Percentiles rank a stretch among this genome's conserved stretches.
phyloP scores from a whole-genome alignment of 1,140 invertebrate genomes.

The Leptinotarsa defecta region DNA sequence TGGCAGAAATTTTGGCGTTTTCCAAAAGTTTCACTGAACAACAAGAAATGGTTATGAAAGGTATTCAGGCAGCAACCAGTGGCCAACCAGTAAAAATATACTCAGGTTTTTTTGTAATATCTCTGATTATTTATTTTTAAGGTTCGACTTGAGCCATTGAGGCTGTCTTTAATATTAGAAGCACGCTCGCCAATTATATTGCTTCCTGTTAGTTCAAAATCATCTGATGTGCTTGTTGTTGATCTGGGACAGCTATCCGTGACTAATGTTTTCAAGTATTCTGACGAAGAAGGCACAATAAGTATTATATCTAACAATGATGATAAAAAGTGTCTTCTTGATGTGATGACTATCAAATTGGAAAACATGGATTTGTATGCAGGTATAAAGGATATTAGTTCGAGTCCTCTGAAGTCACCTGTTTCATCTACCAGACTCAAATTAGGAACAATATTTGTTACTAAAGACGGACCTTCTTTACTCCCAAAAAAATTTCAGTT shows the following conservation, averaged over 20 bases:
- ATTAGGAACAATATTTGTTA: conserved; percentile 61
- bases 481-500: conserved; percentile 81
- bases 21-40: conserved; percentile 81
- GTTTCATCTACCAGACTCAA: conserved; percentile 42
- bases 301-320: conserved; percentile 55
- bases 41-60: conserved; percentile 72
- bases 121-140: conserved; percentile 22
- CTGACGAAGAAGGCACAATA: conserved; percentile 63
- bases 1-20: conserved; percentile 85
- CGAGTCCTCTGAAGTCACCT: conserved; percentile 27
- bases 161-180: conserved; percentile 69
- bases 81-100: conserved; percentile 43
- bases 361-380: conserved; percentile 84
- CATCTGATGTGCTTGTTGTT: conserved; percentile 76
- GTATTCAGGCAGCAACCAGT: conserved; percentile 59
- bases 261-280: conserved; percentile 73
- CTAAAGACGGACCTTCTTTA: conserved; percentile 65
- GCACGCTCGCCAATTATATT: conserved; percentile 85
- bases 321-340: conserved; percentile 64
- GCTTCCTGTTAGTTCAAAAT: conserved; percentile 82
- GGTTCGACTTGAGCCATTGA: conserved; percentile 40
- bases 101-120: conserved; percentile 7
- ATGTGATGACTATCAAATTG: conserved; percentile 78
- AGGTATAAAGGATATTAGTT: conserved; percentile 58
- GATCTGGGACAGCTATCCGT: conserved; percentile 82